Conservation (phyloP, 2,113 vertebrate species). For the Ameiurus melas region DNA sequence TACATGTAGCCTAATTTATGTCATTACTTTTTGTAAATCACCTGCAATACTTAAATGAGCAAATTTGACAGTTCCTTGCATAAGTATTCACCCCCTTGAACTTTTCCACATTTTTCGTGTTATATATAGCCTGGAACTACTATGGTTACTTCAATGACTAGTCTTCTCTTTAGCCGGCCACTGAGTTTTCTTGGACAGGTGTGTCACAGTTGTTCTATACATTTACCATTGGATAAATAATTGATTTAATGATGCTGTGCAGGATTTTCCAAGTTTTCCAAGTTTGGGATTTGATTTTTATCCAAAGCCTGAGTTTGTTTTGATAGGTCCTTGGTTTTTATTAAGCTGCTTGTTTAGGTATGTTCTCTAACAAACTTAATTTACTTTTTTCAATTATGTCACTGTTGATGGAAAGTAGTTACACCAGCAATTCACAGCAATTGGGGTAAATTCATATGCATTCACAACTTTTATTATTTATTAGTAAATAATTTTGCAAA, state of each 20-base stretch:
- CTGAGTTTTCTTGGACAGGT: neutral
- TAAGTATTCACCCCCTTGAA: neutral
- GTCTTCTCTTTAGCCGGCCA: neutral
- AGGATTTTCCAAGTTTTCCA: neutral
- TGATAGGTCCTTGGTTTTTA: neutral
- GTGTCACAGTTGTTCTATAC: neutral
- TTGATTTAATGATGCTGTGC: neutral
- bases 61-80: neutral
- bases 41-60: too few species aligned
- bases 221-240: neutral
- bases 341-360: neutral
- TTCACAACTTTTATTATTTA: neutral
- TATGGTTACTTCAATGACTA: neutral
- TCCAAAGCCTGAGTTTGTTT: neutral
- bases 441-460: neutral
- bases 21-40: neutral
- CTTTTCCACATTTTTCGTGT: neutral
- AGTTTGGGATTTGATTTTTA: neutral
- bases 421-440: neutral
- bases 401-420: neutral
- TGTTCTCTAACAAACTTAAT: neutral
- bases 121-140: neutral
- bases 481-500: neutral
- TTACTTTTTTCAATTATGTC: neutral
- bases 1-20: neutral